Evolutionary conservation across 2,113 vertebrate genomes (phyloP), one percentile per base, ranked within the genome.

Genomic region (Gallinago undulata): DNA sequence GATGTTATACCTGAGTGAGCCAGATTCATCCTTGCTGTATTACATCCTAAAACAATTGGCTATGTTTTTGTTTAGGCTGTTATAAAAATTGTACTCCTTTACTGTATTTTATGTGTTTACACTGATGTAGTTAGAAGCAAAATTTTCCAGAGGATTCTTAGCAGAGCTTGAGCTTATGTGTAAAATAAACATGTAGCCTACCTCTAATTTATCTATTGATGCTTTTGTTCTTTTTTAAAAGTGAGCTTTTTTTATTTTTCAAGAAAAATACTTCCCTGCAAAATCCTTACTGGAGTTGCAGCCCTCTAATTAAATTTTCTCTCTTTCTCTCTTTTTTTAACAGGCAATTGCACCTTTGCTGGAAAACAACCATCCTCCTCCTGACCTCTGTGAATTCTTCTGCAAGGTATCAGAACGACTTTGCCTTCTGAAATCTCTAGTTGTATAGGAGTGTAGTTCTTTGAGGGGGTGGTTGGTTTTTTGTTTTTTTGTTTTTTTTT

Each of bases 331-430:
- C 31, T 55, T 70, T 75, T 67, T 96, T 96, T 96, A 96, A 48
- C 96, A 99, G 99, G 99, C 99, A 80, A 99, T 99, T 41, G 99
- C 99, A 97, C 99, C 99, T 97, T 98, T 99, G 87, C 97, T 99
- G 98, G 99, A 99, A 98, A 99, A 99, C 98, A 99, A 99, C 98
- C 99, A 99, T 78, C 99, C 99, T 66, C 99, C 99, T 30, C 99
- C 99, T 77, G 99, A 99, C 97, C 99, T 99, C 97, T 99, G 99
- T 96, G 99, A 99, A 99, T 99, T 99, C 98, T 99, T 99, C 97
- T 99, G 99, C 98, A 99, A 99, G 99, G 99, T 99, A 98, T 75
- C 89, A 70, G 37, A 90, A 47, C 48, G 83, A 19, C 33, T 91
- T 53, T 57, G 28, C 17, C 69, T 55, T 74, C 79, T 47, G 28